These are phyloP conservation scores for Antechinus stuartii DNA, from an alignment of 2,113 vertebrate genomes.

Conservation along the genomic window DNA sequence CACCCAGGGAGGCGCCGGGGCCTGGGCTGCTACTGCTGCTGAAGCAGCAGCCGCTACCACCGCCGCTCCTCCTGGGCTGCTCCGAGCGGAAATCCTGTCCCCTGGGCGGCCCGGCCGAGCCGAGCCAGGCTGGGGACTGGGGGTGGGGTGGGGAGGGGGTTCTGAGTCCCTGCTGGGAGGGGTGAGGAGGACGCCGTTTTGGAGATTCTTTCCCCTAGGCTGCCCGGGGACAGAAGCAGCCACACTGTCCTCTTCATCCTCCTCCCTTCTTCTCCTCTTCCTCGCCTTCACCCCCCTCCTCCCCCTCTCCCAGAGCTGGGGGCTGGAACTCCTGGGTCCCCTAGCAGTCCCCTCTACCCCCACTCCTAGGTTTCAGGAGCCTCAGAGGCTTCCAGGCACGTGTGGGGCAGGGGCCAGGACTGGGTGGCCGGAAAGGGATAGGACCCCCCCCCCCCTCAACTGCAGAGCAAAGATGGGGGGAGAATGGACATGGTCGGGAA, in stretches of 20 bases:
- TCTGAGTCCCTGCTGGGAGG: neutral
- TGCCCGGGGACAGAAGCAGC: neutral
- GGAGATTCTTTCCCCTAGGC: neutral
- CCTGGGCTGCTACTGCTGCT: neutral
- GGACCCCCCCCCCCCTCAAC: neutral
- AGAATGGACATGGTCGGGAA: neutral
- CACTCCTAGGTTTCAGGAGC: neutral
- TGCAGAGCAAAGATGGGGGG: neutral
- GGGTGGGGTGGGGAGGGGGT: neutral
- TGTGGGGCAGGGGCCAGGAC: neutral
- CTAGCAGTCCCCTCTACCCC: neutral
- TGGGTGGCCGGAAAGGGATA: neutral
- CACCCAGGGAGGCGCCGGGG: neutral
- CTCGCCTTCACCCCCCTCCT: too few relatives aligned
- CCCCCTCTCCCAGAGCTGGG: too few relatives aligned
- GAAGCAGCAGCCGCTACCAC: too few relatives aligned
- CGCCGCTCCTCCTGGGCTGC: neutral
- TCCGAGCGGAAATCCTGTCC: neutral
- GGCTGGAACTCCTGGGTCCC: neutral
- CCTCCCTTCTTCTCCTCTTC: neutral
- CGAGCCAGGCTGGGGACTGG: neutral
- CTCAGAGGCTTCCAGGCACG: neutral
- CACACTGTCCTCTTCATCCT: neutral
- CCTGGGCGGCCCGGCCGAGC: neutral
- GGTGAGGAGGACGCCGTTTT: neutral